These are phyloP conservation scores for Phaethon lepturus DNA, from an alignment of 2,113 vertebrate species.

Conservation along the genomic window DNA sequence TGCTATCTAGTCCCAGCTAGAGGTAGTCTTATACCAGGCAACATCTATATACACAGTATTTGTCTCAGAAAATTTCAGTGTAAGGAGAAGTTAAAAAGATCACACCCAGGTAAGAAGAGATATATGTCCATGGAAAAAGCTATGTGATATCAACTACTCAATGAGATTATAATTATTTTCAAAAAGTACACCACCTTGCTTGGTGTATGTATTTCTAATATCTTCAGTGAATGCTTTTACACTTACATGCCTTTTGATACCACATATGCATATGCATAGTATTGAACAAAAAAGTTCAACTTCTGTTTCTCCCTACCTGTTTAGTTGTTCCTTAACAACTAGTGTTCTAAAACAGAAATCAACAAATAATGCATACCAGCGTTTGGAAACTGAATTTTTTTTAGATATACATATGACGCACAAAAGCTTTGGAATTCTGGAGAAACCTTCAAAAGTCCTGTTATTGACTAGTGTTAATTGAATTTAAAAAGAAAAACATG, in stretches of 20 bases:
- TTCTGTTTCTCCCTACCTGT: background rate
- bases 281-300: background rate
- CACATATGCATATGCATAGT: background rate
- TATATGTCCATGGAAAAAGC: background rate
- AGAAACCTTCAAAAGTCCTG: slow-evolving; percentile 11
- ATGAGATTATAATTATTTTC: background rate
- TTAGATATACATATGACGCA: background rate
- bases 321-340: background rate
- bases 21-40: background rate
- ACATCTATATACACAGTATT: background rate
- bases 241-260: background rate
- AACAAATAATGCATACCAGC: background rate
- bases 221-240: background rate
- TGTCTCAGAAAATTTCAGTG: background rate
- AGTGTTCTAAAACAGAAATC: background rate
- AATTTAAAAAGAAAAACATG: background rate
- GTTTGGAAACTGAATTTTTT: background rate
- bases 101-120: background rate
- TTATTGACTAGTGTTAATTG: background rate
- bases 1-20: background rate
- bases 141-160: background rate
- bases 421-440: slow-evolving; percentile 18
- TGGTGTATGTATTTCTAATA: background rate
- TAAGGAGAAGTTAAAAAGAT: background rate
- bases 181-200: background rate